Conservation (phyloP, 2,113 vertebrate species). For the Myrmophylax atrothorax region DNA sequence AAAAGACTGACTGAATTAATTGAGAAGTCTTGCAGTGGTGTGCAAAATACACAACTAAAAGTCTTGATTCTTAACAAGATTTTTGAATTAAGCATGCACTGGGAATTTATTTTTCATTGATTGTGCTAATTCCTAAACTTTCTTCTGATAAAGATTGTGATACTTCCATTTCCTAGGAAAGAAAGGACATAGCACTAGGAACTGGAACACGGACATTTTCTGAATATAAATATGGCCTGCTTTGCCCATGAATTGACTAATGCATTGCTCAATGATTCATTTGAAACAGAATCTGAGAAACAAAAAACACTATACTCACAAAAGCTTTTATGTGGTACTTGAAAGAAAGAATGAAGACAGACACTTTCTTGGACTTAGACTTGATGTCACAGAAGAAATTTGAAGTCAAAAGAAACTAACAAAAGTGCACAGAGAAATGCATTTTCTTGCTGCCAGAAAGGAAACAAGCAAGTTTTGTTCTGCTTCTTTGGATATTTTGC, state of each 20-base stretch:
- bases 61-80: not conserved
- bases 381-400: not conserved
- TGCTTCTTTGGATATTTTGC: not conserved
- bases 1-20: not conserved
- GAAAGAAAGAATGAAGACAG: not conserved
- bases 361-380: not conserved
- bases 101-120: not conserved
- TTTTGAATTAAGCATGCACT: not conserved
- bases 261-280: not conserved
- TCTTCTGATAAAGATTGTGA: not conserved
- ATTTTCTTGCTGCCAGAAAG: not conserved
- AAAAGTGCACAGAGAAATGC: not conserved
- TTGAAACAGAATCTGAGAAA: not conserved
- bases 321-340: conserved; percentile 2
- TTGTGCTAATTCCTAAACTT: not conserved
- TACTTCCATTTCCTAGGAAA: not conserved
- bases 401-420: not conserved
- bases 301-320: not conserved
- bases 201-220: not conserved
- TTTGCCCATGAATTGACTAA: not conserved
- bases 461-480: conserved; percentile 2
- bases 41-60: not conserved
- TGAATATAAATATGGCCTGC: not conserved
- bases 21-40: not conserved
- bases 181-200: not conserved